Percentiles rank a stretch among this genome's conserved stretches.
Evolutionary conservation across 2,888 invertebrate genomes (phyloP).

Genomic region (Cantharis nigra): DNA sequence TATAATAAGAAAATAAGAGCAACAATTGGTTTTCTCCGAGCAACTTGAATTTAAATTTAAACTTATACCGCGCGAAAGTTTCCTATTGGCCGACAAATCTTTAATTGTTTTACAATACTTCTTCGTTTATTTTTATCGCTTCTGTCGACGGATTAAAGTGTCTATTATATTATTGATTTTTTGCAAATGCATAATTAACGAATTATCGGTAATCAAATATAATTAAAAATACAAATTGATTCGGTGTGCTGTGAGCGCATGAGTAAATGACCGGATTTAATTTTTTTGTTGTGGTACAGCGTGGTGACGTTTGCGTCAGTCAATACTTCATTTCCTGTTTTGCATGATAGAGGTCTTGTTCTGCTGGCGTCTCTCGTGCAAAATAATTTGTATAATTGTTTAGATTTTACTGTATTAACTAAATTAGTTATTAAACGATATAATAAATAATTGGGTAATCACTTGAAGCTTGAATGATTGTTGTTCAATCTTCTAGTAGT

Average conservation of each 20-base stretch:
- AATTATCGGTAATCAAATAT: background rate
- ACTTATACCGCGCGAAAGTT: background rate
- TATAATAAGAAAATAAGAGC: background rate
- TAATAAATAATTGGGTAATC: constrained; percentile 24
- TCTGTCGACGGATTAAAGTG: background rate
- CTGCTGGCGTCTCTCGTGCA: constrained; percentile 38
- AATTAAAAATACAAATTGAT: background rate
- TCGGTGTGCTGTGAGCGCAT: background rate
- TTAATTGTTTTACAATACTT: background rate
- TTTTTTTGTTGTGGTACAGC: background rate
- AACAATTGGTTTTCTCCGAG: background rate
- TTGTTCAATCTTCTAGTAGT: constrained; percentile 30
- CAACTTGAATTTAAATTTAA: background rate
- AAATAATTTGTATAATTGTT: constrained; percentile 34
- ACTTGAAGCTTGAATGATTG: constrained; percentile 33
- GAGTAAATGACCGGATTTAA: background rate
- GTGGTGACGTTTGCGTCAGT: background rate
- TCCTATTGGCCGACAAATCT: background rate
- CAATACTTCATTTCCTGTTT: constrained; percentile 44
- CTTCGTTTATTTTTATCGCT: background rate
- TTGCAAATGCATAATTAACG: background rate
- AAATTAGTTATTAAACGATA: constrained; percentile 33
- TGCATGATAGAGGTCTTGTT: constrained; percentile 41
- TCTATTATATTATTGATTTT: background rate
- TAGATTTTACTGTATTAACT: constrained; percentile 21